Evolutionary conservation across 1,140 invertebrate species (phyloP).

Genomic region (Geopemphigus sp.): DNA sequence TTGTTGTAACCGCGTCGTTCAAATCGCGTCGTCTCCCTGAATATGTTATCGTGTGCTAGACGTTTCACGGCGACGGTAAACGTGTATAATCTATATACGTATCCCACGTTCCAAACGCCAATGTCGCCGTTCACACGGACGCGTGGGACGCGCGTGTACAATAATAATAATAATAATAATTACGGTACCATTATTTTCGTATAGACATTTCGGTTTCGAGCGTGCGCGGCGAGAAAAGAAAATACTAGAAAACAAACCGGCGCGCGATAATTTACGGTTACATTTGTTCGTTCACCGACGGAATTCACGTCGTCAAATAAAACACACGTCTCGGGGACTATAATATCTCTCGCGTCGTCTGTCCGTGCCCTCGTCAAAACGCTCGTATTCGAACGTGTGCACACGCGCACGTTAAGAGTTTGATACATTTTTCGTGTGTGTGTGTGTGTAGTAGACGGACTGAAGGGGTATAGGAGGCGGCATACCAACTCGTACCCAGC

Average conservation of each 20-base stretch:
- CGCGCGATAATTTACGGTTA: not conserved
- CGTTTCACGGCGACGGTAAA: not conserved
- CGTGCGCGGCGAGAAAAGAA: too few relatives aligned
- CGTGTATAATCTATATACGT: too few relatives aligned
- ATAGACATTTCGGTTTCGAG: too few relatives aligned
- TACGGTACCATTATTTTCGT: too few relatives aligned
- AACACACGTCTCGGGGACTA: not conserved
- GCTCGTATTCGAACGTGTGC: too few relatives aligned
- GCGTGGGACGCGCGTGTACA: not conserved
- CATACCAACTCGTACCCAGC: not conserved
- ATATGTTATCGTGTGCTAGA: too few relatives aligned
- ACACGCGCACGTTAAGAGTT: too few relatives aligned
- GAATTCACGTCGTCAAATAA: not conserved
- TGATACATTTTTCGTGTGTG: too few relatives aligned
- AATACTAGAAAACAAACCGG: too few relatives aligned
- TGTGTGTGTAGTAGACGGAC: not conserved
- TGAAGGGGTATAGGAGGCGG: not conserved
- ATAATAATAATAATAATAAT: too few relatives aligned
- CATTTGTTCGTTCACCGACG: not conserved
- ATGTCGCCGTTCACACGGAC: not conserved
- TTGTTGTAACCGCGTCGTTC: too few relatives aligned
- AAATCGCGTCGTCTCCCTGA: too few relatives aligned
- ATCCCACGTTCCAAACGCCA: not conserved
- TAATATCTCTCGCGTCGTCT: not conserved
- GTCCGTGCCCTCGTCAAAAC: not conserved